A percentile compares a stretch with the other conserved stretches of the same genome.
Conservation (phyloP, 2,113 vertebrate species). For the Etia nguti region DNA sequence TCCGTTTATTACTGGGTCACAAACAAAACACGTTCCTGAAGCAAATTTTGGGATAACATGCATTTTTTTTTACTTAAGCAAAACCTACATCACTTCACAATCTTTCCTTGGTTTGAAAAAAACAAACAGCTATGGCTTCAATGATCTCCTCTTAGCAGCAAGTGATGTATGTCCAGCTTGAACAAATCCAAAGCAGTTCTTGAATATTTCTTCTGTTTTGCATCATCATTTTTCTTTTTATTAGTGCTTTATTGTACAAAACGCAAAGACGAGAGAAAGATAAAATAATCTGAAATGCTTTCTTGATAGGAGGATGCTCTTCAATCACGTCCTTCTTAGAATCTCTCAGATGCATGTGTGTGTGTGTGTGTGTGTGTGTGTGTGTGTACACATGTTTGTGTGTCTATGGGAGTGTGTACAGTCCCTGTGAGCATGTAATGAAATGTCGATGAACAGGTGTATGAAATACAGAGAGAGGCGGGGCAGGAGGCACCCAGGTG, state of each 20-base stretch:
- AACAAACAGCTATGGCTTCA: background rate
- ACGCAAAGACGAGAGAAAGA: background rate
- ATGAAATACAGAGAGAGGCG: constrained; percentile 10
- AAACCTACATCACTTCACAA: background rate
- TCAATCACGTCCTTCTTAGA: background rate
- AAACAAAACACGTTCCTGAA: background rate
- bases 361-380: background rate
- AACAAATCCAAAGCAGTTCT: background rate
- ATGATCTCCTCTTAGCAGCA: background rate
- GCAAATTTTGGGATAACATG: background rate
- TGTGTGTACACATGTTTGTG: background rate
- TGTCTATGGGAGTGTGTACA: background rate
- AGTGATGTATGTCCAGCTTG: background rate
- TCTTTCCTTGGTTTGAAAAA: background rate
- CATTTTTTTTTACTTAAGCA: background rate
- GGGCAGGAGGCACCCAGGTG: constrained; percentile 8
- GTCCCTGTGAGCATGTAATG: background rate
- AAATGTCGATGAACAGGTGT: background rate
- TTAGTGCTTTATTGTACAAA: background rate
- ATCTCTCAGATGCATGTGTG: background rate
- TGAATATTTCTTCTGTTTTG: background rate
- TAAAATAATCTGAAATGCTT: background rate
- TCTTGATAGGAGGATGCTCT: background rate
- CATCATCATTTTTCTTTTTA: background rate
- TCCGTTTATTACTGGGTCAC: background rate